Base-by-base conservation (phyloP, 2,113 vertebrate species). In the Tupaia tana region DNA sequence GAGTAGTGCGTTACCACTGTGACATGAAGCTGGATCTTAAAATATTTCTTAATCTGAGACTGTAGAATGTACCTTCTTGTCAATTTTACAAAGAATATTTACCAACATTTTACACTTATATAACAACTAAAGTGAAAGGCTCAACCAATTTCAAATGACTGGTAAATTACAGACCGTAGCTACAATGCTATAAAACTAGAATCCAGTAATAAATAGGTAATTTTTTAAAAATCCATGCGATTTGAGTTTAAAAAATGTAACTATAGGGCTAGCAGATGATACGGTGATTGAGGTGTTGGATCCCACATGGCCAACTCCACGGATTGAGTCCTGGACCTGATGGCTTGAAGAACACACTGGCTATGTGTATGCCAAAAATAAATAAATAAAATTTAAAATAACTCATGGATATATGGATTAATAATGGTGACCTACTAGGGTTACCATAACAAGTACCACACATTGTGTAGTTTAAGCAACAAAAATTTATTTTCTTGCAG, bases 51-150 rank as follows among this genome's bases (percentile, higher is more conserved):
- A 52, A n/a, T 24, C 1, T 8, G 9, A 34, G 24, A 73, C 19
- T 66, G 61, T 22, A 25, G 75, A 58, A 18, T 24, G 61, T 27
- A 54, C 43, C 67, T 69, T 78, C 31, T 63, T n/a, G 15, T 67
- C 52, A 31, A n/a, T 20, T 29, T 43, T 31, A 24, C 81, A 63
- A 3, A 19, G 77, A 27, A 24, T 25, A 73, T 71, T 73, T 19
- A 25, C n/a, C 7, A 29, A 67, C 22, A 22, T 15, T 4, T 2
- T 2, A 12, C 12, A 67, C 2, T 4, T 6, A 24, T 18, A 13
- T 8, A 27, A 63, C 52, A 52, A 18, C 52, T 78, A 12, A 24
- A 52, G 54, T 4, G 69, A 52, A 27, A 34, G 24, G 5, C 58
- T 31, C n/a, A 6, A 10, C 12, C 16, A 8, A 24, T 63, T 80